Conservation (phyloP, 1,140 invertebrate species). For the Habropoda laboriosa region DNA sequence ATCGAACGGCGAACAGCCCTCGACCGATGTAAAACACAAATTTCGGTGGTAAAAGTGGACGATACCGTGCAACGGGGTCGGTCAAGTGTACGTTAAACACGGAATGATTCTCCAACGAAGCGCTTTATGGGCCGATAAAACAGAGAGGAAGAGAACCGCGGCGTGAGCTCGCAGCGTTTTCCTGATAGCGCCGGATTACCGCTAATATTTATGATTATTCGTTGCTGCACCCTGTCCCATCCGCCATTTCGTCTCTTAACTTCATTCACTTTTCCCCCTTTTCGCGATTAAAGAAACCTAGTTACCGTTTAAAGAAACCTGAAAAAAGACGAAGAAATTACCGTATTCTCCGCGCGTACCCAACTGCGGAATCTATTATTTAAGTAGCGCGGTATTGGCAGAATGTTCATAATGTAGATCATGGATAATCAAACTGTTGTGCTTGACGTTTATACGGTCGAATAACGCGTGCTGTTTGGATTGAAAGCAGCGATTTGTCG, state of each 20-base stretch:
- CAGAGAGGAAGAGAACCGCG: constrained; percentile 40
- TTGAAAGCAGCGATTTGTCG: constrained; percentile 6
- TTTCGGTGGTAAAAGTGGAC: constrained; percentile 44
- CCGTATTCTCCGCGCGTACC: too few species aligned
- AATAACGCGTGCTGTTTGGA: background rate
- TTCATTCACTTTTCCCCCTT: constrained; percentile 39
- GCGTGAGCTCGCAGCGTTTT: constrained; percentile 46
- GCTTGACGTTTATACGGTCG: too few species aligned
- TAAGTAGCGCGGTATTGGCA: background rate
- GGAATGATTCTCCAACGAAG: constrained; percentile 63
- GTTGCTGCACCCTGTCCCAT: background rate
- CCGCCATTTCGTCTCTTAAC: background rate
- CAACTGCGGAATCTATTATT: background rate
- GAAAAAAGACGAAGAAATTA: too few species aligned
- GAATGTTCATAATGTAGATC: background rate
- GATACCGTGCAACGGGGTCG: constrained; percentile 11
- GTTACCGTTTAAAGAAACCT: too few species aligned
- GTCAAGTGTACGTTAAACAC: constrained; percentile 71
- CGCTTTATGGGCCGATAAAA: constrained; percentile 70
- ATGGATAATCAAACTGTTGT: background rate
- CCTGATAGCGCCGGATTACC: constrained; percentile 46
- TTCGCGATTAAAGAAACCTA: too few species aligned
- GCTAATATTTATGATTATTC: constrained; percentile 70
- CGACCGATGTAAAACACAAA: constrained; percentile 66
- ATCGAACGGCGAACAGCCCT: background rate